These are phyloP conservation scores for Archocentrus centrarchus DNA, from an alignment of 2,113 vertebrate genomes.

Conservation along the genomic window DNA sequence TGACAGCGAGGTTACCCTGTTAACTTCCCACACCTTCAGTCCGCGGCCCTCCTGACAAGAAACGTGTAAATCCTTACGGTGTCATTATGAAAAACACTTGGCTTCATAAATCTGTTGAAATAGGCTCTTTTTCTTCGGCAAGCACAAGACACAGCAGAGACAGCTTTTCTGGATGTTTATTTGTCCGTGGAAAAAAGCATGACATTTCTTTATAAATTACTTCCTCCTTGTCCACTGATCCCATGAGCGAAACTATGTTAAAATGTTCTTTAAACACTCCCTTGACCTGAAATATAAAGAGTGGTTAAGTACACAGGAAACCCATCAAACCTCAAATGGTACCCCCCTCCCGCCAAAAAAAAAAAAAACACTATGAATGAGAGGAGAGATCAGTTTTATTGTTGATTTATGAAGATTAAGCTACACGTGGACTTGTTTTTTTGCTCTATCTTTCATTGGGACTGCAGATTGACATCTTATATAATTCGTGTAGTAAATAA, in stretches of 20 bases:
- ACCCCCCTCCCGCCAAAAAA: too few species aligned
- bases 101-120: constrained; percentile 75
- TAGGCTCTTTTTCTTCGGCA: constrained; percentile 9
- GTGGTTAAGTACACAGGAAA: constrained; percentile 67
- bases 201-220: constrained; percentile 62
- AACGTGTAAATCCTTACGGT: constrained; percentile 76
- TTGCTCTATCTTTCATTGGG: constrained; percentile 13
- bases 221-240: constrained; percentile 52
- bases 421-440: constrained; percentile 10
- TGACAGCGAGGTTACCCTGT: constrained; percentile 78
- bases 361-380: constrained; percentile 8
- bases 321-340: constrained; percentile 58
- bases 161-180: constrained; percentile 59
- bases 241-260: constrained; percentile 50
- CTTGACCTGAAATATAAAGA: constrained; percentile 62
- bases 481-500: neutral
- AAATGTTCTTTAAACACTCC: constrained; percentile 58
- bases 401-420: constrained; percentile 38
- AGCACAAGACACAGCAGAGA: constrained; percentile 31
- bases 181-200: constrained; percentile 59
- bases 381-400: constrained; percentile 36
- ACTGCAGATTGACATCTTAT: neutral
- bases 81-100: constrained; percentile 73
- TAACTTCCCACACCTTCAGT: constrained; percentile 69
- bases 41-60: constrained; percentile 64